A percentile compares a stretch with the other conserved stretches of the same genome.
These are phyloP conservation scores for Parascotia fuliginaria DNA, from an alignment of 2,888 invertebrate species.

Conservation along the genomic window DNA sequence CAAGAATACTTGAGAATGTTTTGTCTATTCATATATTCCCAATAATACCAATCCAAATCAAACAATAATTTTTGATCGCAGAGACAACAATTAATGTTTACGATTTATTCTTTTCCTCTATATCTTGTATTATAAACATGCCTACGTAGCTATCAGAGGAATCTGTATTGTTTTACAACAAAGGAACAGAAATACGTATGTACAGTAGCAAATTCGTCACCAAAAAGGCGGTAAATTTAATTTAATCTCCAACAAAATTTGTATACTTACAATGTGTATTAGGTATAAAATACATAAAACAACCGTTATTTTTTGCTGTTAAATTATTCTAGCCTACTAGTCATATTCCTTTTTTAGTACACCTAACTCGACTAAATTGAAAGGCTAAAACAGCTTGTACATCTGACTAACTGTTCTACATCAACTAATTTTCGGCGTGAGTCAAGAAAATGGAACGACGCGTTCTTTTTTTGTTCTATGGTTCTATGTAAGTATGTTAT, in stretches of 20 bases:
- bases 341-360: neutral
- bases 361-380: conserved; percentile 8
- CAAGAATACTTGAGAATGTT: too few species aligned
- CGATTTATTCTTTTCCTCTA: neutral
- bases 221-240: neutral
- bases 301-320: neutral
- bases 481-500: neutral
- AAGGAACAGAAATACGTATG: neutral
- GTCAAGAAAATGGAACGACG: conserved; percentile 11
- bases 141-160: neutral
- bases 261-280: too few species aligned
- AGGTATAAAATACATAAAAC: neutral
- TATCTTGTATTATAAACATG: too few species aligned
- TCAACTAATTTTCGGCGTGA: conserved; percentile 15
- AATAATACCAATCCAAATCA: too few species aligned
- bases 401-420: too few species aligned
- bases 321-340: neutral
- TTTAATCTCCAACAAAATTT: too few species aligned
- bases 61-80: neutral
- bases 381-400: conserved; percentile 18
- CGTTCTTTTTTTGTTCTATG: neutral
- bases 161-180: conserved; percentile 4
- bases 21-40: too few species aligned
- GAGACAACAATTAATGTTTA: neutral
- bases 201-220: neutral